Evolutionary conservation across 2,113 vertebrate species (phyloP).

Genomic region (Ceyx melanurus): DNA sequence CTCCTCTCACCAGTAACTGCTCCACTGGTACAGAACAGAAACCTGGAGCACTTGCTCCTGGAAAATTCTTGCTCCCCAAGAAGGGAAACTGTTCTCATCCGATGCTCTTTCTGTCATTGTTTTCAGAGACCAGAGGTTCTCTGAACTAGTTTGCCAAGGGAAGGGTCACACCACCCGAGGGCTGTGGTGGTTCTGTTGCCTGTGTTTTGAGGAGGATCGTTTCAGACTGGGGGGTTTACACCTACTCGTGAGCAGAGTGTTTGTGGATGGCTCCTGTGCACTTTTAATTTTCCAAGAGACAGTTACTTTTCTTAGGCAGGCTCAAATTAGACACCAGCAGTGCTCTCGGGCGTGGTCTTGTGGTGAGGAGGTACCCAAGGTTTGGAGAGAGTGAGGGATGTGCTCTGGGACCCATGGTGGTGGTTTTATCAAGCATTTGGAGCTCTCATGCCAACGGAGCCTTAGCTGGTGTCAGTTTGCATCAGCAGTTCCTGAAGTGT

Average conservation of each 20-base stretch:
- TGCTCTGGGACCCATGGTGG: rapidly evolving
- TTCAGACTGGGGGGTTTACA: background rate
- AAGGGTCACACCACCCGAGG: background rate
- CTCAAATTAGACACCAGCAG: background rate
- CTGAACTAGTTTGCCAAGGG: background rate
- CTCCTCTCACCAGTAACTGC: rapidly evolving
- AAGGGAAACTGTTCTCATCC: background rate
- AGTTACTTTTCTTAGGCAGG: background rate
- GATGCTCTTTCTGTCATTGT: background rate
- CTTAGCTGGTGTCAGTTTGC: background rate
- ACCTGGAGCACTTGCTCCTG: rapidly evolving
- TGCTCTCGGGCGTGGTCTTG: background rate
- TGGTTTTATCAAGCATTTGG: background rate
- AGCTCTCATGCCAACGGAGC: background rate
- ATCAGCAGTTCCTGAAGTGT: constrained; percentile 12
- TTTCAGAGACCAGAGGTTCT: background rate
- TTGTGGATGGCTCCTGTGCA: background rate
- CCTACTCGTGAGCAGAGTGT: background rate
- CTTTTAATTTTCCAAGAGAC: background rate
- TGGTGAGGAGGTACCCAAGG: background rate
- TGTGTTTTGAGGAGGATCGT: background rate
- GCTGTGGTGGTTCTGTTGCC: background rate
- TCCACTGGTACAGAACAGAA: rapidly evolving
- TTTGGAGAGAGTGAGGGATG: background rate
- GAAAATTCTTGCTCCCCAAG: background rate